Percentiles rank a stretch among this genome's conserved stretches.
phyloP scores from a whole-genome alignment of 2,888 invertebrate species.

The Pomacea canaliculata region DNA sequence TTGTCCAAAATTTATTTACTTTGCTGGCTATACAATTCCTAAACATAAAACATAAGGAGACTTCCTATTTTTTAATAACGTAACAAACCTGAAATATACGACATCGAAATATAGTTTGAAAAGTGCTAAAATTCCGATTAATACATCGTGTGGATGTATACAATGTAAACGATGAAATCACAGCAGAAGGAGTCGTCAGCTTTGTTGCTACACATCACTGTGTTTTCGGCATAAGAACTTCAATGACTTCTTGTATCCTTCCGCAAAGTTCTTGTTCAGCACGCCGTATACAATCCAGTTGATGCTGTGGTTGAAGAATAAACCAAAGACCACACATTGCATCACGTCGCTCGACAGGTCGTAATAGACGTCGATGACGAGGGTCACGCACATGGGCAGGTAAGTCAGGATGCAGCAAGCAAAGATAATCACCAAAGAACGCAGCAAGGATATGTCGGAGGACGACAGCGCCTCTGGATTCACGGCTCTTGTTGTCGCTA shows the following conservation, averaged over 20 bases:
- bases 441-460: conserved; percentile 9
- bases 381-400: conserved; percentile 16
- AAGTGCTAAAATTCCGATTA: too few species aligned
- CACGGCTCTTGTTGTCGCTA: neutral
- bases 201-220: too few species aligned
- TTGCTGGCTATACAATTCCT: too few species aligned
- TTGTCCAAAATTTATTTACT: too few species aligned
- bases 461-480: neutral
- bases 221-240: neutral
- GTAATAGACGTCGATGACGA: conserved; percentile 4
- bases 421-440: conserved; percentile 22
- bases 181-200: too few species aligned
- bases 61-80: too few species aligned
- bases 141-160: too few species aligned
- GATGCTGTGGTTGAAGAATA: conserved; percentile 24
- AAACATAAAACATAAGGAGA: too few species aligned
- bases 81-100: too few species aligned
- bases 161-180: too few species aligned
- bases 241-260: conserved; percentile 17
- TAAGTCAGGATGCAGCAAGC: conserved; percentile 14
- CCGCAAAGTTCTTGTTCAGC: conserved; percentile 28
- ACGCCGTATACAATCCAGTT: conserved; percentile 31
- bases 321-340: conserved; percentile 2
- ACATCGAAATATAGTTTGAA: too few species aligned
- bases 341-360: conserved; percentile 9